A percentile compares a stretch with the other conserved stretches of the same genome.
phyloP scores from a whole-genome alignment of 2,113 vertebrate genomes.

The Dasyprocta punctata region DNA sequence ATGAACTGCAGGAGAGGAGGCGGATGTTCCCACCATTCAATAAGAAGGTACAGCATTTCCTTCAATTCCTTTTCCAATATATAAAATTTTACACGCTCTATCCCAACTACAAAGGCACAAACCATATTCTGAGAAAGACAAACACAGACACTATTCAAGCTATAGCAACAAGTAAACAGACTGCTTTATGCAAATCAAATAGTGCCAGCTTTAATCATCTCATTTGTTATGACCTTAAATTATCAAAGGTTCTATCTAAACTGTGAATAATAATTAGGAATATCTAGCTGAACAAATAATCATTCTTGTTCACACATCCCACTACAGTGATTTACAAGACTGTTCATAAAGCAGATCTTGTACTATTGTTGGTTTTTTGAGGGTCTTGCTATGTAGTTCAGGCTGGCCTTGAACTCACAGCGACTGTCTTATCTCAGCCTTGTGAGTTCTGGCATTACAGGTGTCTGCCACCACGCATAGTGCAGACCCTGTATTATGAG shows the following conservation, averaged over 20 bases:
- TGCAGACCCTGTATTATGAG: neutral
- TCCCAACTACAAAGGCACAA: neutral
- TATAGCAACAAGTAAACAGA: neutral
- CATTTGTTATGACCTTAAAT: conserved; percentile 11
- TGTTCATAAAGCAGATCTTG: conserved; percentile 44
- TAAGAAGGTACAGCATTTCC: conserved; percentile 6
- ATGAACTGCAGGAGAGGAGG: neutral
- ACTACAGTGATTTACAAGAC: neutral
- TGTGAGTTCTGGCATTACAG: neutral
- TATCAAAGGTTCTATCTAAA: conserved; percentile 58
- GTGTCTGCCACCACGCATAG: neutral
- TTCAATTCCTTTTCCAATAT: neutral
- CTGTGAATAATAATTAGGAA: conserved; percentile 52
- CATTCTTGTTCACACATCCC: conserved; percentile 36
- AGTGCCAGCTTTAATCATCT: conserved; percentile 41
- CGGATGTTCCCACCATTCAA: neutral
- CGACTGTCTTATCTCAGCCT: neutral
- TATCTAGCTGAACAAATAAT: conserved; percentile 76
- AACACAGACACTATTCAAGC: neutral
- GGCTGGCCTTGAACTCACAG: neutral
- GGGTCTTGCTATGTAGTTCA: neutral
- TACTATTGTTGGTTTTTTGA: neutral
- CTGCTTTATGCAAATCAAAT: neutral
- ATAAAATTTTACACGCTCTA: neutral
- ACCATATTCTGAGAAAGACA: conserved; percentile 4